Conservation (phyloP, 2,797 vertebrate genomes). For the Phrynocephalus forsythii region DNA sequence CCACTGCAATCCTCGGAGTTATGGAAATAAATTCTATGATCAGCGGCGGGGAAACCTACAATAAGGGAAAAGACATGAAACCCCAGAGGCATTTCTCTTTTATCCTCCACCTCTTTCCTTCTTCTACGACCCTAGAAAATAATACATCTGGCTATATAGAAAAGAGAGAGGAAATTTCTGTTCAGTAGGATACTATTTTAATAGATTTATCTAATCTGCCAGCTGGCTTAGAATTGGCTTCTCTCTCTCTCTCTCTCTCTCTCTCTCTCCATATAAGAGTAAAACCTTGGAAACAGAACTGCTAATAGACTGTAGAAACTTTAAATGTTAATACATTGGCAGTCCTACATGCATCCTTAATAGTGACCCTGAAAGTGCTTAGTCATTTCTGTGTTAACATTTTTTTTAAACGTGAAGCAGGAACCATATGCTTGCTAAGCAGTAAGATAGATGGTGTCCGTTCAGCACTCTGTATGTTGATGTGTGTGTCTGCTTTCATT, state of each 20-base stretch:
- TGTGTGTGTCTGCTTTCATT: neutral
- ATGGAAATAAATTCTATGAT: slow-evolving; percentile 68
- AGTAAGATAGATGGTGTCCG: slow-evolving; percentile 11
- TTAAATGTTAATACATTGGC: slow-evolving; percentile 77
- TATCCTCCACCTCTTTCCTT: slow-evolving; percentile 67
- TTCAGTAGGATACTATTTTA: slow-evolving; percentile 78
- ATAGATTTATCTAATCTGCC: slow-evolving; percentile 74
- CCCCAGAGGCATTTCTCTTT: slow-evolving; percentile 65
- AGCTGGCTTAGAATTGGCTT: slow-evolving; percentile 74
- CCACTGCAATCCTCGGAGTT: slow-evolving; percentile 46
- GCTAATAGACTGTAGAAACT: slow-evolving; percentile 73
- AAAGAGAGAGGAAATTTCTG: slow-evolving; percentile 73
- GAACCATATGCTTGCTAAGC: slow-evolving; percentile 24
- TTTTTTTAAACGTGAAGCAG: slow-evolving; percentile 32
- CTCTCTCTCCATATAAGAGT: neutral
- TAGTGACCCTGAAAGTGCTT: slow-evolving; percentile 70
- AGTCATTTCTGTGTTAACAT: slow-evolving; percentile 72
- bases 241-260: slow-evolving; percentile 56
- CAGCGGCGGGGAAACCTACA: slow-evolving; percentile 58
- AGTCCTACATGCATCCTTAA: slow-evolving; percentile 63
- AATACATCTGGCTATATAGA: slow-evolving; percentile 73
- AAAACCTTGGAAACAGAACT: slow-evolving; percentile 76
- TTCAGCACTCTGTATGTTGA: slow-evolving; percentile 5
- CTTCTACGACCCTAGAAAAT: slow-evolving; percentile 68
- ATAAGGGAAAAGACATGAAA: slow-evolving; percentile 59